Evolutionary conservation across 2,888 invertebrate genomes (phyloP), one percentile per base, ranked within the genome.

Genomic region (Nomada hirtipes): DNA sequence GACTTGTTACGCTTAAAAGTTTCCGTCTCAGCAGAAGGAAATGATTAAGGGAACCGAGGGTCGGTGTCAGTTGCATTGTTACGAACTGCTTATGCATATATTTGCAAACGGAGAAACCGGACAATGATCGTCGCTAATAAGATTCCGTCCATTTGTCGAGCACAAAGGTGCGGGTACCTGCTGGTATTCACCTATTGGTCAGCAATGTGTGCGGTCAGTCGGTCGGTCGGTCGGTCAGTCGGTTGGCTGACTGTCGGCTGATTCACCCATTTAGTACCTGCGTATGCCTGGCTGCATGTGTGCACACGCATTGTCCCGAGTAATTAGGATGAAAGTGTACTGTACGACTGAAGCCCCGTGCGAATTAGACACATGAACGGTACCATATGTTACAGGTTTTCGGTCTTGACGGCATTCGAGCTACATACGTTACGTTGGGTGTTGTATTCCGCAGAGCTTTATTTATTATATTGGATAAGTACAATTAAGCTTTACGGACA

Each of bases 211-310:
- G 67, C 83, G 84, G 83, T 84, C 83, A 84, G 83, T 86, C 89
- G 89, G 89, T 89, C 89, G 88, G 86, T 89, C 88, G 88, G 89
- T 87, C 88, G 88, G 88, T 89, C 84, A 89, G 85, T 84, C 81
- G 85, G 64, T 72, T 52, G 73, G 77, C 55, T 79, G 64, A 79
- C 71, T 76, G 77, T 86, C 86, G 88, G 82, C 86, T 86, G 86
- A 87, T 82, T 79, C 84, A 87, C 85, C 83, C 84, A 84, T 86
- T 85, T 83, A 53, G 79, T 64, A 77, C 73, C 18, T 76, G 74
- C 83, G 60, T 77, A 59, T 53, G 67, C 57, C 29, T 59, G 71
- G 50, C 1, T 60, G 47, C 52, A 47, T 29, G 59, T 44, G 47
- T 42, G 59, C 64, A n/a, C 75, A 20, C 59, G 50, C 71, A 80